Evolutionary conservation across 2,888 invertebrate genomes (phyloP).

Genomic region (Dione vanillae): DNA sequence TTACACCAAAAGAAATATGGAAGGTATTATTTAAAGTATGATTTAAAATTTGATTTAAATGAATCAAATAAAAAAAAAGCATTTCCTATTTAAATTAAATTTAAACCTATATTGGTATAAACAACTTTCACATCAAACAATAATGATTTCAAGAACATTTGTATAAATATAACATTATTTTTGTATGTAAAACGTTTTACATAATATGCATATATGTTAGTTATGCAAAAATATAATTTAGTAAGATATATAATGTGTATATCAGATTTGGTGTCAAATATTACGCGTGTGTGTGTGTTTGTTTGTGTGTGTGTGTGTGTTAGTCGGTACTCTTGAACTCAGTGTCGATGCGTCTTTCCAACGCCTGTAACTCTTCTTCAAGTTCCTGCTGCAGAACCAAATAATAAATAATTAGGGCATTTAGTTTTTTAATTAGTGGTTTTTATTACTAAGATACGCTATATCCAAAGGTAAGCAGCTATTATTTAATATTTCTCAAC

Average conservation of each 20-base stretch:
- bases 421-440: too few relatives aligned
- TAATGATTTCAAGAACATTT: slow-evolving; percentile 2
- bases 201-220: not conserved
- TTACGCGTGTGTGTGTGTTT: slow-evolving; percentile 25
- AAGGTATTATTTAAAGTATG: not conserved
- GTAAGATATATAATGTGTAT: not conserved
- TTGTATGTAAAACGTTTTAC: not conserved
- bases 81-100: not conserved
- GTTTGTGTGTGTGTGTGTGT: slow-evolving; percentile 35
- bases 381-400: slow-evolving; percentile 60
- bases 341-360: slow-evolving; percentile 73
- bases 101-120: not conserved
- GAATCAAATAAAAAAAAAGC: not conserved
- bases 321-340: slow-evolving; percentile 71
- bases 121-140: not conserved
- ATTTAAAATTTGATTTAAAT: not conserved
- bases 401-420: not conserved
- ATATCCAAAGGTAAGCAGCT: too few relatives aligned
- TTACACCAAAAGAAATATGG: not conserved
- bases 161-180: slow-evolving; percentile 9
- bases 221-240: slow-evolving; percentile 16
- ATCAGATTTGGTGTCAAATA: slow-evolving; percentile 34
- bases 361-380: slow-evolving; percentile 69
- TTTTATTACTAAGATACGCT: too few relatives aligned
- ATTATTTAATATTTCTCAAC: too few relatives aligned